Percentiles rank a stretch among this genome's conserved stretches.
These are phyloP conservation scores for Amiota mariae DNA, from an alignment of 2,888 invertebrate genomes.

Conservation along the genomic window DNA sequence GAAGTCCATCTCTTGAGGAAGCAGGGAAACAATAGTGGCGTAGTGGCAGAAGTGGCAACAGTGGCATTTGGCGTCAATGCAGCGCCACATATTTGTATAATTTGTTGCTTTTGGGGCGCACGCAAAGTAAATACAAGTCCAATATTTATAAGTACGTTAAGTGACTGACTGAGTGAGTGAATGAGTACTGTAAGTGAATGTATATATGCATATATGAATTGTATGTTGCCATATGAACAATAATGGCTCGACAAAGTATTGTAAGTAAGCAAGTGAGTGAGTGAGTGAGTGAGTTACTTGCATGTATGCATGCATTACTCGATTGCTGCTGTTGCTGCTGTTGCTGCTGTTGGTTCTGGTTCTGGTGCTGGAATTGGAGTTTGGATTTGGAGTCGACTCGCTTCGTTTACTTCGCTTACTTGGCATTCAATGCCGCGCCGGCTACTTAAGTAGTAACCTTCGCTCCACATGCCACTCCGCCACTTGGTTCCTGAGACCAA, in stretches of 20 bases:
- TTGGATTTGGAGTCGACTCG: too few species aligned
- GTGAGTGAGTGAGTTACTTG: background rate
- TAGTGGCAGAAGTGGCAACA: conserved; percentile 35
- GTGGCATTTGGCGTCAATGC: conserved; percentile 38
- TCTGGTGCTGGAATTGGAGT: too few species aligned
- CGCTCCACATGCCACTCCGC: background rate
- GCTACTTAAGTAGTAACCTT: conserved; percentile 3
- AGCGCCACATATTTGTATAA: conserved; percentile 32
- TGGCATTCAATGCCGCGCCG: conserved; percentile 59
- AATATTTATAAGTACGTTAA: background rate
- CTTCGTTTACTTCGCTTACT: conserved; percentile 43
- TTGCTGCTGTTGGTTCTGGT: too few species aligned
- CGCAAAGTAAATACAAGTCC: conserved; percentile 33
- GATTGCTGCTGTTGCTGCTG: too few species aligned
- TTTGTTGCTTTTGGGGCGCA: conserved; percentile 55
- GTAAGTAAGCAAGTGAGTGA: too few species aligned
- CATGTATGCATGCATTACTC: conserved; percentile 38
- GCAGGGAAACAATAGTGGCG: conserved; percentile 28
- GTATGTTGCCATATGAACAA: too few species aligned
- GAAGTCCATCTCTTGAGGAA: conserved; percentile 9
- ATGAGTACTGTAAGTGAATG: conserved; percentile 62
- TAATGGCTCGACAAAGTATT: too few species aligned
- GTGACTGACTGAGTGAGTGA: background rate
- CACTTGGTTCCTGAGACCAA: background rate
- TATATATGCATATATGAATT: background rate